A percentile compares a stretch with the other conserved stretches of the same genome.
These are phyloP conservation scores for Lophotriccus pileatus DNA, from an alignment of 2,797 vertebrate genomes.

Conservation along the genomic window DNA sequence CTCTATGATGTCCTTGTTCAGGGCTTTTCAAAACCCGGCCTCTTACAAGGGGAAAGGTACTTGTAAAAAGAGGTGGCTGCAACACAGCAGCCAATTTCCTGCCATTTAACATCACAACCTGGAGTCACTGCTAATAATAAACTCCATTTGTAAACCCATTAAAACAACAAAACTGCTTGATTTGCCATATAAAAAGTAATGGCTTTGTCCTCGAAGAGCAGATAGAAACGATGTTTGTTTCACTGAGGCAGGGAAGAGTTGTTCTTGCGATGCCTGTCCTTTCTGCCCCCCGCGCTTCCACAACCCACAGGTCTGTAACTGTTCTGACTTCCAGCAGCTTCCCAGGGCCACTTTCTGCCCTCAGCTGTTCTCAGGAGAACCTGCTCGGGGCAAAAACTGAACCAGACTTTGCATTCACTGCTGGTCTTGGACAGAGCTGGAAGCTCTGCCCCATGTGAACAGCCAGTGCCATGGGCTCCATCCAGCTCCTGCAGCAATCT, in stretches of 20 bases:
- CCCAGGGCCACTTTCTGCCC: not conserved
- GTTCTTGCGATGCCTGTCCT: not conserved
- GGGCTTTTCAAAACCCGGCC: not conserved
- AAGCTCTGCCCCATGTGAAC: not conserved
- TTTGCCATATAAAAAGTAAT: not conserved
- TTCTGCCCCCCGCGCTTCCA: not conserved
- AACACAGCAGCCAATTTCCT: slow-evolving; percentile 12
- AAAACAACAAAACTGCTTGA: not conserved
- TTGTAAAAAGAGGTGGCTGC: not conserved
- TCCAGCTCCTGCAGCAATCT: not conserved
- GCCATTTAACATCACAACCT: slow-evolving; percentile 26
- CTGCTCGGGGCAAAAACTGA: not conserved
- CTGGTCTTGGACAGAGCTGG: not conserved
- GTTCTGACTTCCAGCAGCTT: not conserved
- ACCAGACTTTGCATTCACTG: fast-evolving
- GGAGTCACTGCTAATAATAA: slow-evolving; percentile 21
- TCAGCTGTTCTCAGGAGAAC: not conserved
- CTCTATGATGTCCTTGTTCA: not conserved
- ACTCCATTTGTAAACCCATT: slow-evolving; percentile 50
- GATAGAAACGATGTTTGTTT: not conserved
- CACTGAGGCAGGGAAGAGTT: not conserved
- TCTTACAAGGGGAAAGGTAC: not conserved
- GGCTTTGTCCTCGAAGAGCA: not conserved
- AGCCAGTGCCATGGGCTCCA: not conserved
- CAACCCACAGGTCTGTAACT: not conserved